These are phyloP conservation scores for Cylloceria caligata DNA, from an alignment of 2,888 invertebrate genomes.

Conservation along the genomic window DNA sequence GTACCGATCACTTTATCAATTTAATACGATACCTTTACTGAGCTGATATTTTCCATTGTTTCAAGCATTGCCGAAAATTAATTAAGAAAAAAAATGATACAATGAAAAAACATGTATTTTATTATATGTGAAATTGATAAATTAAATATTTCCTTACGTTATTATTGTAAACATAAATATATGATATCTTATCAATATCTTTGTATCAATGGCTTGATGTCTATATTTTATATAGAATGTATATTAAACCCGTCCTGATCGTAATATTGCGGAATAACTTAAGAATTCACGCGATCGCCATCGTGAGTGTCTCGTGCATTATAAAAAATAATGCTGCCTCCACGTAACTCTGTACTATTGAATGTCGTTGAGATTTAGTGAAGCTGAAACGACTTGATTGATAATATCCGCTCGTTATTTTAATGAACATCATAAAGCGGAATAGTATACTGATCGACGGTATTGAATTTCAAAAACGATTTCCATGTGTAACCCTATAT, in stretches of 20 bases:
- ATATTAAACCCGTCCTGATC: neutral
- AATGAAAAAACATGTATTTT: neutral
- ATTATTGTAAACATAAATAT: no score
- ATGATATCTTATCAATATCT: neutral
- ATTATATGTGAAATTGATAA: no score
- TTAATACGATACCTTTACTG: slow-evolving; percentile 1
- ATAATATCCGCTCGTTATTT: slow-evolving; percentile 15
- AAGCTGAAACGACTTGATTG: slow-evolving; percentile 27
- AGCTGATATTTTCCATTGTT: slow-evolving; percentile 17
- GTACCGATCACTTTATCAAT: slow-evolving; percentile 42
- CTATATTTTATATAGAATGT: neutral
- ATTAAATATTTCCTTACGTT: no score
- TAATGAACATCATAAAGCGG: slow-evolving; percentile 12
- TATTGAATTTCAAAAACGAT: slow-evolving; percentile 12
- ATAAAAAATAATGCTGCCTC: slow-evolving; percentile 34
- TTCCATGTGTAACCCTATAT: neutral
- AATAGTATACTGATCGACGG: neutral
- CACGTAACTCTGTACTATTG: neutral
- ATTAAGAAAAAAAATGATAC: neutral
- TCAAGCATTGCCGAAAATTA: neutral
- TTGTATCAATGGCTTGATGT: neutral
- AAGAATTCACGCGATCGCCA: slow-evolving; percentile 39
- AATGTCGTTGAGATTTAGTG: slow-evolving; percentile 15
- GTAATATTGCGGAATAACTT: slow-evolving; percentile 47
- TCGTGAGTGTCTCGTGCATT: slow-evolving; percentile 20